Percentiles rank a stretch among this genome's conserved stretches.
Conservation (phyloP, 2,888 invertebrate genomes). For the Ichneumoninae sp. region DNA sequence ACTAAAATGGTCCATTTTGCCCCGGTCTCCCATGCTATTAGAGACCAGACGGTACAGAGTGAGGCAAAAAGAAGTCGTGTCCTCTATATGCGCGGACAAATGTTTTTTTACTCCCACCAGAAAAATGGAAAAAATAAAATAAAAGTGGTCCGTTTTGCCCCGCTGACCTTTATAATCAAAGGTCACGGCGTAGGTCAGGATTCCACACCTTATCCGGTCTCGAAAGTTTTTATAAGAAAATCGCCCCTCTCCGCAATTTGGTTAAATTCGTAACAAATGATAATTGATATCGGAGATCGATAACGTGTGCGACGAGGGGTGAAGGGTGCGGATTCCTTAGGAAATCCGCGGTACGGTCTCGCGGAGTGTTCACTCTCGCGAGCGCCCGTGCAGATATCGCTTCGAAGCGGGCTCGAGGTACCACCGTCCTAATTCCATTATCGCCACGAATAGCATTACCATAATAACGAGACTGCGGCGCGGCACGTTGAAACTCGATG, state of each 20-base stretch:
- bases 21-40: no score
- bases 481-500: constrained; percentile 56
- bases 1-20: no score
- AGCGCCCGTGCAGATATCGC: constrained; percentile 66
- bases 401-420: constrained; percentile 68
- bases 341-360: constrained; percentile 13
- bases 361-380: constrained; percentile 29
- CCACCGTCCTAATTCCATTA: constrained; percentile 77
- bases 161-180: neutral
- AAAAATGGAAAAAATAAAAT: no score
- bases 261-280: constrained; percentile 12
- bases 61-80: no score
- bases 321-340: constrained; percentile 4
- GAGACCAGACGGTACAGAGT: no score
- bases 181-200: neutral
- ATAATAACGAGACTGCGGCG: constrained; percentile 74
- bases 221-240: neutral
- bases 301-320: constrained; percentile 49
- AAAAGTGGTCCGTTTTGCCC: no score
- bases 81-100: no score
- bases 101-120: no score
- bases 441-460: constrained; percentile 76
- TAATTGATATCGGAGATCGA: constrained; percentile 39
- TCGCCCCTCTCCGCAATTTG: neutral
- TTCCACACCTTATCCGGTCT: neutral